Conservation (phyloP, 2,888 invertebrate species). For the Nemapogon koenigi region DNA sequence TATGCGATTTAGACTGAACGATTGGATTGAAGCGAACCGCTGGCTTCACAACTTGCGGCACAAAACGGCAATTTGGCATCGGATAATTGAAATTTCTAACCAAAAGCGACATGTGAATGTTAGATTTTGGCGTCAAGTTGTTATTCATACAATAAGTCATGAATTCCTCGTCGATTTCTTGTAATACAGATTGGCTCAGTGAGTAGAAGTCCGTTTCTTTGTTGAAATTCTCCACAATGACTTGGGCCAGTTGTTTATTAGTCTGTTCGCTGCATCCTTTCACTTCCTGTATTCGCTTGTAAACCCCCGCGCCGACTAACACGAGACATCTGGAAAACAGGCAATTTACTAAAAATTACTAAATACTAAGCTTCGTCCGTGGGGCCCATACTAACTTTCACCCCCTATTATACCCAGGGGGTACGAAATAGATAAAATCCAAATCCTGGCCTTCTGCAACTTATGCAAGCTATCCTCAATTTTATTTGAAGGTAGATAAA, state of each 20-base stretch:
- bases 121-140: slow-evolving; percentile 61
- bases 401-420: too few relatives aligned
- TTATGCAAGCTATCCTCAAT: too few relatives aligned
- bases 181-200: slow-evolving; percentile 86
- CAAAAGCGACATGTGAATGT: slow-evolving; percentile 85
- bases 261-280: slow-evolving; percentile 75
- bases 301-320: slow-evolving; percentile 85
- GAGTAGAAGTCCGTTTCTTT: slow-evolving; percentile 79
- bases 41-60: slow-evolving; percentile 14
- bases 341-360: not conserved
- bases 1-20: slow-evolving; percentile 58
- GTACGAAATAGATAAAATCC: too few relatives aligned
- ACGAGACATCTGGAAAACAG: slow-evolving; percentile 70
- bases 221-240: slow-evolving; percentile 83
- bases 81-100: slow-evolving; percentile 87
- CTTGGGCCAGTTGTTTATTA: slow-evolving; percentile 79
- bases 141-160: slow-evolving; percentile 74
- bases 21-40: slow-evolving; percentile 69
- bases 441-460: too few relatives aligned
- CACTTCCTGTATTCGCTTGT: slow-evolving; percentile 82
- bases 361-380: not conserved
- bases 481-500: too few relatives aligned
- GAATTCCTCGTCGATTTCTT: slow-evolving; percentile 84
- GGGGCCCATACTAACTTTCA: too few relatives aligned
- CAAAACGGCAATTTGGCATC: slow-evolving; percentile 61